These are phyloP conservation scores for Dione vanillae DNA, from an alignment of 2,888 invertebrate genomes.

Conservation along the genomic window DNA sequence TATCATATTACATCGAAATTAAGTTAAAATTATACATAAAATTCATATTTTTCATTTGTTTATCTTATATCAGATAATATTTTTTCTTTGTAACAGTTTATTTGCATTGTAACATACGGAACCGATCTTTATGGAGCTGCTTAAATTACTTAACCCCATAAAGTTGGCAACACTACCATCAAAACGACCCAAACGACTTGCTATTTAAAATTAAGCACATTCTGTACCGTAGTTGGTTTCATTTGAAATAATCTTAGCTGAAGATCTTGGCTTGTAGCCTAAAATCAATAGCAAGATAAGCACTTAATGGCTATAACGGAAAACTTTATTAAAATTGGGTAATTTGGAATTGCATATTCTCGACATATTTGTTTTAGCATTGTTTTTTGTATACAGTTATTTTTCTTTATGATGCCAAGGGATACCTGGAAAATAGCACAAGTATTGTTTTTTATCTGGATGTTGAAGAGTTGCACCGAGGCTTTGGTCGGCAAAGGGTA, in stretches of 20 bases:
- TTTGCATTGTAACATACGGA: neutral
- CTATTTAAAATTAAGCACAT: conserved; percentile 29
- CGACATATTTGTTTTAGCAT: neutral
- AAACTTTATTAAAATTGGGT: conserved; percentile 36
- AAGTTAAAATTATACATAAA: no score
- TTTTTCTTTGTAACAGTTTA: no score
- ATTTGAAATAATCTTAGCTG: conserved; percentile 37
- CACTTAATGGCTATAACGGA: conserved; percentile 35
- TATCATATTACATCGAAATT: no score
- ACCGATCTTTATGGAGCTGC: neutral
- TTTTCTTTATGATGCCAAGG: no score
- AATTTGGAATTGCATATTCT: conserved; percentile 17
- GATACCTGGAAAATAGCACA: no score
- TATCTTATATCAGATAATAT: no score
- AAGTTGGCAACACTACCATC: conserved; percentile 27
- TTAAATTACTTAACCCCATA: conserved; percentile 19
- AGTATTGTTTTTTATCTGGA: no score
- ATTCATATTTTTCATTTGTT: no score
- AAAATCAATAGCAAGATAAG: conserved; percentile 40
- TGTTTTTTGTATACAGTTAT: no score
- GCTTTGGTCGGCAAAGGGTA: no score
- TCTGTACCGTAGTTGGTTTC: conserved; percentile 31
- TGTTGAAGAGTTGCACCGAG: no score
- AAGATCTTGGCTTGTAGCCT: conserved; percentile 38
- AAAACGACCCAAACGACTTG: conserved; percentile 29